Conservation (phyloP, 2,797 vertebrate genomes). For the Tapirus indicus region DNA sequence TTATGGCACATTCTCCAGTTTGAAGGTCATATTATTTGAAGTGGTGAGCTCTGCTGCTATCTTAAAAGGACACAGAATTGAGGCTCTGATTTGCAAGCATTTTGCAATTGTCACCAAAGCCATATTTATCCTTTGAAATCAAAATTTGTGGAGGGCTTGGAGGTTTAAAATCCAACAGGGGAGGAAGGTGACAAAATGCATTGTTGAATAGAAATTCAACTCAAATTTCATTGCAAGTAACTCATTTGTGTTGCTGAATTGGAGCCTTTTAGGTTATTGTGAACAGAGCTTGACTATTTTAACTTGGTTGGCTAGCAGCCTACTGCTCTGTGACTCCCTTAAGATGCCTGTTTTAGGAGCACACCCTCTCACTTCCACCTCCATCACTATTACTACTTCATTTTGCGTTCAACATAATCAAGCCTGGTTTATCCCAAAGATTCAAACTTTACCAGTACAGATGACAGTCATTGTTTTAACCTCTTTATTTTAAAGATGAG, state of each 20-base stretch:
- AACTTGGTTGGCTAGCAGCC: neutral
- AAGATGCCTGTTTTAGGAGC: neutral
- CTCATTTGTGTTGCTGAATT: neutral
- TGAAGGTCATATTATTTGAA: neutral
- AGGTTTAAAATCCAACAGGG: conserved; percentile 8
- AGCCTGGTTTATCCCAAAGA: neutral
- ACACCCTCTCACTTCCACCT: neutral
- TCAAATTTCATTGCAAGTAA: neutral
- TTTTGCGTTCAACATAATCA: neutral
- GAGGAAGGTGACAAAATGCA: conserved; percentile 39
- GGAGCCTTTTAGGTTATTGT: neutral
- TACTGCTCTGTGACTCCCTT: too few relatives aligned
- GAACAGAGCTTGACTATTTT: neutral
- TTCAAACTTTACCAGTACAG: neutral
- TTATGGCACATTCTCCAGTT: neutral
- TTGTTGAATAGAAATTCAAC: neutral
- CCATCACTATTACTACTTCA: neutral
- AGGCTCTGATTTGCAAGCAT: conserved; percentile 44
- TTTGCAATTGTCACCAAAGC: conserved; percentile 49
- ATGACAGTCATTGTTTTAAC: neutral
- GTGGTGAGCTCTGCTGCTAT: neutral
- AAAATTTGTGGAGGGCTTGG: neutral
- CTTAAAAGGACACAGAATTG: neutral
- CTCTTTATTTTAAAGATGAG: neutral
- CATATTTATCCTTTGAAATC: conserved; percentile 29